Percentiles rank a stretch among this genome's conserved stretches.
These are phyloP conservation scores for Ophthalmolycus amberensis DNA, from an alignment of 2,113 vertebrate genomes.

Conservation along the genomic window DNA sequence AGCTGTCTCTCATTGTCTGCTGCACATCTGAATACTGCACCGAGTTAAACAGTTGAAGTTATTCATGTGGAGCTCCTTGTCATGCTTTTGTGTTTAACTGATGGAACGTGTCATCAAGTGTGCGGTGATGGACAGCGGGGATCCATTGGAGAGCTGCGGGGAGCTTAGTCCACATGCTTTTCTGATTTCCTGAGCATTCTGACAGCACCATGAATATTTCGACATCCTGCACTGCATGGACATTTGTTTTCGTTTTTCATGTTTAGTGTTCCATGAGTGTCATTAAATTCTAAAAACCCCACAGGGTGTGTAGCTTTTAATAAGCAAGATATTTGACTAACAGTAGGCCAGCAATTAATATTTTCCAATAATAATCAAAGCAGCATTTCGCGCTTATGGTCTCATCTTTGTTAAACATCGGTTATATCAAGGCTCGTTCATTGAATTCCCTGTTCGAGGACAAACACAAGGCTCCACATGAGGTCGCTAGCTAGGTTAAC, in stretches of 20 bases:
- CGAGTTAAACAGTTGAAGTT: slow-evolving; percentile 37
- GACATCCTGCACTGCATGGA: slow-evolving; percentile 31
- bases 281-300: slow-evolving; percentile 17
- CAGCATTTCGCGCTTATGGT: slow-evolving; percentile 20
- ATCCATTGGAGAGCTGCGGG: slow-evolving; percentile 61
- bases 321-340: slow-evolving; percentile 23
- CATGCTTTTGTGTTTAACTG: slow-evolving; percentile 64
- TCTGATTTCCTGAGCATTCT: slow-evolving; percentile 67
- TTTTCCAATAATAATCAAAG: slow-evolving; percentile 4
- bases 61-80: slow-evolving; percentile 57
- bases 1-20: slow-evolving; percentile 19
- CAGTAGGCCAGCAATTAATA: slow-evolving; percentile 23
- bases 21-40: slow-evolving; percentile 25
- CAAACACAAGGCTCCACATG: not conserved
- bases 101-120: slow-evolving; percentile 62
- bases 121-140: slow-evolving; percentile 61
- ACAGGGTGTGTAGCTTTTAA: slow-evolving; percentile 20
- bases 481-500: not conserved
- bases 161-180: slow-evolving; percentile 69
- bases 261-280: slow-evolving; percentile 26
- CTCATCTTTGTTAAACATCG: slow-evolving; percentile 25
- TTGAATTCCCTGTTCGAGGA: slow-evolving; percentile 17
- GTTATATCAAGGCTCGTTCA: not conserved
- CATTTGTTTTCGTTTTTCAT: slow-evolving; percentile 8
- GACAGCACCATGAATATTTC: slow-evolving; percentile 70